Evolutionary conservation across 2,888 invertebrate genomes (phyloP).

Genomic region (Lasius fuliginosus): DNA sequence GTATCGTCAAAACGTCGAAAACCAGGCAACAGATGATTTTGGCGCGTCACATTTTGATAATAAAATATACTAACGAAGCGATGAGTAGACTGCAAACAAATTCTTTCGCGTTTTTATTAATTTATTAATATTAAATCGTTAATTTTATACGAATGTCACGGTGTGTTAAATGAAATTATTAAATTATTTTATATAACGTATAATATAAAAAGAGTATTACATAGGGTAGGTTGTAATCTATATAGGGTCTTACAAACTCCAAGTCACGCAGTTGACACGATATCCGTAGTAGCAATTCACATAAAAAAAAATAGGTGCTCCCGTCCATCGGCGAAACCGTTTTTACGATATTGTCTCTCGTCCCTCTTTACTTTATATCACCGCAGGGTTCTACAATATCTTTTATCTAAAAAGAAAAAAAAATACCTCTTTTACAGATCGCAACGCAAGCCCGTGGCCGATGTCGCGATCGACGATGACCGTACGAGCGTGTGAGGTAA

Average conservation of each 20-base stretch:
- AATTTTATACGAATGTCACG: background rate
- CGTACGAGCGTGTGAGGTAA: slow-evolving; percentile 62
- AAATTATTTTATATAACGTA: slow-evolving; percentile 5
- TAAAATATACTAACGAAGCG: slow-evolving; percentile 19
- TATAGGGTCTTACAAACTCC: background rate
- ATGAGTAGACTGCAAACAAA: no score
- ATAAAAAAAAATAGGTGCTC: slow-evolving; percentile 27
- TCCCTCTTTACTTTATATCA: slow-evolving; percentile 19
- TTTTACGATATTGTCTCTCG: slow-evolving; percentile 18
- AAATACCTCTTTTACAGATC: slow-evolving; percentile 50
- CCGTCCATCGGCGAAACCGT: background rate
- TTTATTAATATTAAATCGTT: background rate
- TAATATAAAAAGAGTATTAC: background rate
- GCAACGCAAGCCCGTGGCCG: slow-evolving; percentile 57
- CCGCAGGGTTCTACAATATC: slow-evolving; percentile 9
- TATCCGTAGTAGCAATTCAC: slow-evolving; percentile 1
- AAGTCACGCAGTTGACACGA: slow-evolving; percentile 6
- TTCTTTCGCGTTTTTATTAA: background rate
- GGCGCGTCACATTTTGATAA: slow-evolving; percentile 21
- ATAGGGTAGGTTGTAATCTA: background rate
- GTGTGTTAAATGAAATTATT: background rate
- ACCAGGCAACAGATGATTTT: slow-evolving; percentile 1
- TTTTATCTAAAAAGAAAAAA: slow-evolving; percentile 15
- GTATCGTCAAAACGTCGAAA: slow-evolving; percentile 36
- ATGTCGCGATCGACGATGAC: slow-evolving; percentile 68